These are phyloP conservation scores for Drosophila pallidifrons DNA, from an alignment of 1,140 invertebrate genomes.

Conservation along the genomic window DNA sequence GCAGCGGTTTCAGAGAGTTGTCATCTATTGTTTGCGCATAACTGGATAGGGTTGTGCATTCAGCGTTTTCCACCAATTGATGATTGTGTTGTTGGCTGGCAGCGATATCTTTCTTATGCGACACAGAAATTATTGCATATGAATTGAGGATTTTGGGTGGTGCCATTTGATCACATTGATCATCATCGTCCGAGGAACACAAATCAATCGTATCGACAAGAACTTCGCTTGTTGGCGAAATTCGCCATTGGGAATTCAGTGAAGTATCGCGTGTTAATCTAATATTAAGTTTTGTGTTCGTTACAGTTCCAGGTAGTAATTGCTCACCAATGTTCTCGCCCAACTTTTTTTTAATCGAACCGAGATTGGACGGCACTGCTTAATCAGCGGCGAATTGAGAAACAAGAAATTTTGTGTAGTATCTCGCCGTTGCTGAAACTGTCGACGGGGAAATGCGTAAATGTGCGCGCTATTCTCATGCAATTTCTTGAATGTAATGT, in stretches of 20 bases:
- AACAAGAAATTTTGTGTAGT: conserved; percentile 75
- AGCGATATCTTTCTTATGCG: conserved; percentile 37
- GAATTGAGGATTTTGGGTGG: conserved; percentile 37
- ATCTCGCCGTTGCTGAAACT: conserved; percentile 70
- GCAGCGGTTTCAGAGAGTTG: conserved; percentile 65
- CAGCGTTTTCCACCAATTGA: conserved; percentile 15
- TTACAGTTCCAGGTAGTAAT: conserved; percentile 52
- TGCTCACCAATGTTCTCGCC: conserved; percentile 80
- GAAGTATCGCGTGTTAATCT: conserved; percentile 79
- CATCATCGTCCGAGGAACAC: conserved; percentile 87
- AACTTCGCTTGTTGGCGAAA: conserved; percentile 77
- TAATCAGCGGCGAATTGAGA: conserved; percentile 77
- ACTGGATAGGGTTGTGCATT: conserved; percentile 26
- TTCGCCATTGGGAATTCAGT: conserved; percentile 77
- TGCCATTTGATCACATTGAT: conserved; percentile 15
- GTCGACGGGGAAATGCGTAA: conserved; percentile 85
- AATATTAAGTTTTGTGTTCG: conserved; percentile 76
- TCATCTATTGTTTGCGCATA: conserved; percentile 41
- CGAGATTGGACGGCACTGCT: conserved; percentile 85
- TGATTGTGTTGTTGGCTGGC: conserved; percentile 20
- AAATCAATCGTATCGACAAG: conserved; percentile 86
- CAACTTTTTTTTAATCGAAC: conserved; percentile 85
- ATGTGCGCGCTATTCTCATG: conserved; percentile 85
- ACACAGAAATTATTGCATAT: conserved; percentile 51
- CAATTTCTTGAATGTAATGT: conserved; percentile 85